Base-by-base conservation (phyloP, 2,797 vertebrate genomes). In the Aphelocoma californica region DNA sequence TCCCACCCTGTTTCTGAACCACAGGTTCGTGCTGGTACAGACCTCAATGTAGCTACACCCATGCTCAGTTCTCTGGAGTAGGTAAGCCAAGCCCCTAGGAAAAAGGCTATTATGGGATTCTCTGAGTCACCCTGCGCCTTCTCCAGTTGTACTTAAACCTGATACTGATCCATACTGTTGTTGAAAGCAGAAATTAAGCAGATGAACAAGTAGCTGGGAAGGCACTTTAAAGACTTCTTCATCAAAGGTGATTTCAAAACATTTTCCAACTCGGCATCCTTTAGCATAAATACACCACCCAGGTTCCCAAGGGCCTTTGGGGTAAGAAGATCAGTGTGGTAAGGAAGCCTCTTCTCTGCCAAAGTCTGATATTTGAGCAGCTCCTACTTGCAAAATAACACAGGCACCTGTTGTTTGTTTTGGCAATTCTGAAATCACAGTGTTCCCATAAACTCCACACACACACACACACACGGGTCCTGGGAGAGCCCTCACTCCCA, bases 331-430 rank as follows among this genome's bases (percentile, higher is more conserved):
- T 80, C 75, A 56, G 61, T 66, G 58, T 47, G 92, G 94, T 85
- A 78, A 93, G 74, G 80, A 90, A 90, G 36, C 53, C 36, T 44
- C 57, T 85, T 42, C 82, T 88, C 73, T 96, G 95, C 96, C 96
- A 94, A 94, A 88, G 74, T 60, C 73, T 92, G 92, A 93, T 78
- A 96, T 88, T 82, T 88, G 92, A 97, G 92, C 78, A 93, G 91
- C 92, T 91, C 60, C 89, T 61, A 82, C 92, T 97, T 94, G 93
- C 91, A 95, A 92, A 97, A 94, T 74, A 97, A 93, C 88, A 67
- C 53, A 57, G 90, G 79, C 94, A 97, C 96, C 96, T 97, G 96
- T 94, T 93, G 89, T 96, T 96, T 97, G 86, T 96, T 96, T 96
- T 94, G 93, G 93, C 94, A 93, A 71, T 95, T 91, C 92, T 88